Evolutionary conservation across 1,140 invertebrate species (phyloP), one percentile per base, ranked within the genome.

Genomic region (Hormaphis cornu): DNA sequence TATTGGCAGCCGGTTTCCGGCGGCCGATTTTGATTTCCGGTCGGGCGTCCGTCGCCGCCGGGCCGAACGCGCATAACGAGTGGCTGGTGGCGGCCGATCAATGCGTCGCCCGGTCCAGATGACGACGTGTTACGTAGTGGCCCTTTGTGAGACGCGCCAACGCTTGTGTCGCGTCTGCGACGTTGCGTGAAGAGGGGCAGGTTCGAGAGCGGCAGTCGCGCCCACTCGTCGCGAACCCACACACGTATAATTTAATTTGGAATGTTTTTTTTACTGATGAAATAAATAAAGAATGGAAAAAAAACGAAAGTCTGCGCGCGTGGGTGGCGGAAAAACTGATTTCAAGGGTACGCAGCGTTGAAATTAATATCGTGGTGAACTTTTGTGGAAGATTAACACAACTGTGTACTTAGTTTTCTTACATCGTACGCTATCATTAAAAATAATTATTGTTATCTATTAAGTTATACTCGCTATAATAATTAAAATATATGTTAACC

Each of bases 221-320:
- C 61, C 61, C 61, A 66, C 61, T 66, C 61, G n/a, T 22, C 44
- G 20, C 28, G 42, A 66, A 66, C 44, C 44, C 61, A 66, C 61
- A 46, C 30, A 33, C 18, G 33, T 20, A 66, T 3, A 40, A 48
- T 24, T n/a, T 35, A 37, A 56, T 8, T 8, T 5, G 33, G 18
- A 58, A 58, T 58, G 33, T 58, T 58, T 58, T 40, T 35, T 58
- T 58, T 56, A 24, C 20, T 58, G 14, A 24, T 12, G 7, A 40
- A 22, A 24, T 2, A 22, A 35, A n/a, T n/a, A n/a, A n/a, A n/a
- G n/a, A n/a, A n/a, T n/a, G n/a, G n/a, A n/a, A 35, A 53, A 53
- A 56, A 40, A 58, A 24, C 7, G 18, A 58, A 24, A 26, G 22
- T 26, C 44, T 40, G 7, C 30, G 7, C 14, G 54, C 20, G 54